A percentile compares a stretch with the other conserved stretches of the same genome.
Conservation (phyloP, 2,888 invertebrate species). For the Cosmorhoe ocellata region DNA sequence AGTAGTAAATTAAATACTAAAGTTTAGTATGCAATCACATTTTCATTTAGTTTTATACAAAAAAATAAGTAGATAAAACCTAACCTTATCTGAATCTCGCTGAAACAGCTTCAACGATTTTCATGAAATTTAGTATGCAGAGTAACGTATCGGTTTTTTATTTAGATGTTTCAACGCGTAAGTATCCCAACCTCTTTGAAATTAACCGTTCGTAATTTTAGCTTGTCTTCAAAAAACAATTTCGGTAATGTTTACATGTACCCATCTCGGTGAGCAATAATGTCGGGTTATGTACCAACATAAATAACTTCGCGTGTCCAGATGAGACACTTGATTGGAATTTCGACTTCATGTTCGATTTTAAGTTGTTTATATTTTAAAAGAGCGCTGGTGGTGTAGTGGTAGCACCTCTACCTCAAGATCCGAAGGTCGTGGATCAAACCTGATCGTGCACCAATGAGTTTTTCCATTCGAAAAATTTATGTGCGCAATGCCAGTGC, state of each 20-base stretch:
- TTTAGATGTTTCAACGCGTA: too few relatives aligned
- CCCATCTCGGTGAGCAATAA: conserved; percentile 68
- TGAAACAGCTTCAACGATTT: too few relatives aligned
- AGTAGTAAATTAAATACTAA: neutral
- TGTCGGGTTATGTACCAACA: conserved; percentile 64
- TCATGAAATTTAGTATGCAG: too few relatives aligned
- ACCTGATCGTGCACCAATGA: too few relatives aligned
- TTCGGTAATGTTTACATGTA: conserved; percentile 77
- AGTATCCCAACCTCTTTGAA: conserved; percentile 13
- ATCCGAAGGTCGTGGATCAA: too few relatives aligned
- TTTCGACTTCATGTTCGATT: conserved; percentile 37
- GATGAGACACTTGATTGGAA: conserved; percentile 38
- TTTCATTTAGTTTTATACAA: neutral
- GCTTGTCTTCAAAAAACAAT: conserved; percentile 66
- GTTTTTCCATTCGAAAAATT: too few relatives aligned
- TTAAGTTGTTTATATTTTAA: conserved; percentile 29
- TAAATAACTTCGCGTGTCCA: conserved; percentile 59
- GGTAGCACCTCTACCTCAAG: too few relatives aligned
- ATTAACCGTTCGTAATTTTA: conserved; percentile 69
- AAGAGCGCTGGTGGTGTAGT: too few relatives aligned
- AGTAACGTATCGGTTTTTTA: too few relatives aligned
- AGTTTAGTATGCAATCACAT: conserved; percentile 10
- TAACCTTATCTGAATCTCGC: too few relatives aligned
- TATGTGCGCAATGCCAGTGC: too few relatives aligned
- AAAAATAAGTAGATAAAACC: too few relatives aligned